Percentiles rank a stretch among this genome's conserved stretches.
These are phyloP conservation scores for Erebia ligea DNA, from an alignment of 2,888 invertebrate species.

Conservation along the genomic window DNA sequence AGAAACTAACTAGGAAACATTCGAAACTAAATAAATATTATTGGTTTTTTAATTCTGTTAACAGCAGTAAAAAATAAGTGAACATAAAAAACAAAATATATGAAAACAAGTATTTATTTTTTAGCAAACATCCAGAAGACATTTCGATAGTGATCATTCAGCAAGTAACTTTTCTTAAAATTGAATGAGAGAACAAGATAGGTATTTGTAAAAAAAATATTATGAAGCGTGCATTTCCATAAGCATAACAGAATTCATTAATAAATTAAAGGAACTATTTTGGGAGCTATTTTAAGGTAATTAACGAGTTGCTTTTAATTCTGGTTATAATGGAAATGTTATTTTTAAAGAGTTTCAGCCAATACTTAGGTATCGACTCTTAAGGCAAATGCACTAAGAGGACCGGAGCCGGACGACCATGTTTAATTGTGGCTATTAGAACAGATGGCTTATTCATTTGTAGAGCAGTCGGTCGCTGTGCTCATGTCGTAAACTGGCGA, in stretches of 20 bases:
- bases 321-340: background rate
- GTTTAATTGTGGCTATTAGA: slow-evolving; percentile 82
- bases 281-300: background rate
- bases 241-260: slow-evolving; percentile 2
- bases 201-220: slow-evolving; percentile 3
- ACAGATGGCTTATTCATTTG: slow-evolving; percentile 84
- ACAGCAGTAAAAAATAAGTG: background rate
- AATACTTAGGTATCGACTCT: slow-evolving; percentile 51
- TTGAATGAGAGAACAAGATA: background rate
- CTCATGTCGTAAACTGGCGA: slow-evolving; percentile 81
- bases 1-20: background rate
- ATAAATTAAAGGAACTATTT: slow-evolving; percentile 6
- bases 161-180: background rate
- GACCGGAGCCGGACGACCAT: slow-evolving; percentile 65
- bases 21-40: background rate
- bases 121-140: slow-evolving; percentile 5
- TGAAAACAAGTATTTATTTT: background rate
- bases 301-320: background rate
- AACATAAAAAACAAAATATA: slow-evolving; percentile 3
- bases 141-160: background rate
- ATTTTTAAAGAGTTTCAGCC: slow-evolving; percentile 15
- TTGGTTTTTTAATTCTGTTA: background rate
- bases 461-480: slow-evolving; percentile 81
- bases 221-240: background rate
- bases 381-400: slow-evolving; percentile 65